Evolutionary conservation across 2,888 invertebrate genomes (phyloP), one percentile per base, ranked within the genome.

Genomic region (Callyntrura guangdongensis): DNA sequence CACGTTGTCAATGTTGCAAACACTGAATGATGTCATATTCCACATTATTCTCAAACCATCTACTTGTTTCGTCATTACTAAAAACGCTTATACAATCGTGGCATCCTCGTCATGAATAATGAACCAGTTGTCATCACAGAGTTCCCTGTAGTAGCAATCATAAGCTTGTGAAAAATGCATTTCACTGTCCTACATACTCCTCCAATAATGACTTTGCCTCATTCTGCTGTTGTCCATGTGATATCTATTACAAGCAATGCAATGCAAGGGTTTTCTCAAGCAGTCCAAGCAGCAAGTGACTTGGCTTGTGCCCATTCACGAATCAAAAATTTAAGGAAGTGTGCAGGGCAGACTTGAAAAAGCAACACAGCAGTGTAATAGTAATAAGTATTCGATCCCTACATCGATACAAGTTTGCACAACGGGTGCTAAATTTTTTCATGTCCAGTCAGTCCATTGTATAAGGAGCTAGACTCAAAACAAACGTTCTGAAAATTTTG

Each of bases 61-160:
- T 77, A 45, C n/a, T 45, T 47, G 20, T n/a, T 45, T 77, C 12
- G 20, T 49, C 49, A 14, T n/a, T 45, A 8, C 27, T 69, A 84
- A 56, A 59, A 72, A 27, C 22, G 45, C n/a, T n/a, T 77, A 86
- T 86, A 86, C 86, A 86, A 79, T 86, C 79, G 36, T 36, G 36
- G 36, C 6, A 36, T 36, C 6, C 6, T 36, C 36, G 86, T 67
- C 86, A 86, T 79, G 79, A 86, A 86, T 86, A 79, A 86, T 86
- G 67, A 25, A 79, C 77, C 12, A 53, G 79, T 67, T 59, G 74
- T 49, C 86, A 67, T 25, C 86, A 86, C 14, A 14, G 49, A 81
- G 17, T 59, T 22, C 59, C 9, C 45, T 67, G 47, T 53, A 67
- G 17, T 47, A 36, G 36, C 36, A 36, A 36, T 36, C 47, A 22